These are phyloP conservation scores for Vireo altiloquus DNA, from an alignment of 2,113 vertebrate genomes.

Conservation along the genomic window DNA sequence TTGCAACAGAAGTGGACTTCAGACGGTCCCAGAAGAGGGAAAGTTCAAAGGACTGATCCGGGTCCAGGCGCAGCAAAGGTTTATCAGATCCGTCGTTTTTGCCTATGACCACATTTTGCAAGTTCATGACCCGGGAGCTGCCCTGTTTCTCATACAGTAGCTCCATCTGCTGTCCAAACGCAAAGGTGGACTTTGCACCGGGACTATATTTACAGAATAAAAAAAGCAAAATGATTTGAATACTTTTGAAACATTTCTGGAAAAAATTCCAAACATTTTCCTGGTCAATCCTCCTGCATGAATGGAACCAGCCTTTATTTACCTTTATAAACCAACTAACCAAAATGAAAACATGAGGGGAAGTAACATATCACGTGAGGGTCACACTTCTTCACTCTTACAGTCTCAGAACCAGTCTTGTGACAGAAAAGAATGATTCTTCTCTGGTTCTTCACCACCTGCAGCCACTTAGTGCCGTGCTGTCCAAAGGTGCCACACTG, in stretches of 20 bases:
- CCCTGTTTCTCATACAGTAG: neutral
- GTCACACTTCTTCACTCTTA: neutral
- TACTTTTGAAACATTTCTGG: neutral
- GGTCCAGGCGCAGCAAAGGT: neutral
- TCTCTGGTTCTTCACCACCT: neutral
- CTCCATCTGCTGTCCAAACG: slow-evolving; percentile 44
- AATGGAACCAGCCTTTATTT: neutral
- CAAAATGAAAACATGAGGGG: neutral
- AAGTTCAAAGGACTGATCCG: neutral
- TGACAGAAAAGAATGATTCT: neutral
- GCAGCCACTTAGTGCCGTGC: neutral
- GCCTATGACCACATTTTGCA: fast-evolving
- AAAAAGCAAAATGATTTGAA: neutral
- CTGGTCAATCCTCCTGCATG: neutral
- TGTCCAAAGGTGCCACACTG: neutral
- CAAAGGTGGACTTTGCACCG: neutral
- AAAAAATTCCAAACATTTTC: neutral
- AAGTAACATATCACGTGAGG: neutral
- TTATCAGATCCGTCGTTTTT: neutral
- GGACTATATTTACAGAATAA: neutral
- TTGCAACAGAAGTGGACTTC: neutral
- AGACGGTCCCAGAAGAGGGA: neutral
- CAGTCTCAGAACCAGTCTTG: neutral
- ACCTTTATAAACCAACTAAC: neutral
- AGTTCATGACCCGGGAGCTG: neutral